Evolutionary conservation across 2,888 invertebrate species (phyloP).

Genomic region (Druceiella hillmani): DNA sequence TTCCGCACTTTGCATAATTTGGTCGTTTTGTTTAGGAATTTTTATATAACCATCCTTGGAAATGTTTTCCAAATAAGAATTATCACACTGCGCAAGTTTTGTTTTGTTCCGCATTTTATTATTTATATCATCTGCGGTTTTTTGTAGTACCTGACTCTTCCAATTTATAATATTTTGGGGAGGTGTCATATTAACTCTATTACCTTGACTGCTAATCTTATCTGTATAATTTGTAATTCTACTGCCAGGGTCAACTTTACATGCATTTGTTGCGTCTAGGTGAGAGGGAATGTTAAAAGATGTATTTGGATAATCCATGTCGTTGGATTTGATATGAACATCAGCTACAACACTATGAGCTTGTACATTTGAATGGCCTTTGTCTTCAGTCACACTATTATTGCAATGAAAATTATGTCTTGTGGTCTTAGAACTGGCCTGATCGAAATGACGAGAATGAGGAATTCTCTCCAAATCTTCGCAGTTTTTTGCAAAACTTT

Average conservation of each 20-base stretch:
- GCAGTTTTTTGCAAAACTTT: conserved; percentile 7
- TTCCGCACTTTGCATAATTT: conserved; percentile 17
- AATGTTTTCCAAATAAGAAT: conserved; percentile 38
- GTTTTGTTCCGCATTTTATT: conserved; percentile 40
- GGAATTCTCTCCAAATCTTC: conserved; percentile 31
- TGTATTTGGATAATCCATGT: conserved; percentile 38
- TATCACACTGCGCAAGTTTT: conserved; percentile 35
- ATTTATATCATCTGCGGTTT: conserved; percentile 44
- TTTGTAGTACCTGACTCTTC: conserved; percentile 47
- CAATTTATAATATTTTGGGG: conserved; percentile 32
- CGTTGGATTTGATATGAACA: conserved; percentile 44
- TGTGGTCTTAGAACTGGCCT: too few relatives aligned
- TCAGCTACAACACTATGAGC: conserved; percentile 44
- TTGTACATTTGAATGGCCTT: too few relatives aligned
- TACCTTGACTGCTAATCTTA: too few relatives aligned
- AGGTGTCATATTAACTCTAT: conserved; percentile 21
- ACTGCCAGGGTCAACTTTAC: too few relatives aligned
- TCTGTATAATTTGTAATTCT: too few relatives aligned
- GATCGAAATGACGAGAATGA: too few relatives aligned
- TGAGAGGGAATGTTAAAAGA: conserved; percentile 29
- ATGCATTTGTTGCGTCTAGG: neutral
- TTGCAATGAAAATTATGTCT: too few relatives aligned
- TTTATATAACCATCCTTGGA: conserved; percentile 49
- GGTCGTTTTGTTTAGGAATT: conserved; percentile 36
- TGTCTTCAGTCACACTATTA: too few relatives aligned